Percentiles rank a stretch among this genome's conserved stretches.
phyloP scores from a whole-genome alignment of 1,140 invertebrate species.

The Bombus picipes region DNA sequence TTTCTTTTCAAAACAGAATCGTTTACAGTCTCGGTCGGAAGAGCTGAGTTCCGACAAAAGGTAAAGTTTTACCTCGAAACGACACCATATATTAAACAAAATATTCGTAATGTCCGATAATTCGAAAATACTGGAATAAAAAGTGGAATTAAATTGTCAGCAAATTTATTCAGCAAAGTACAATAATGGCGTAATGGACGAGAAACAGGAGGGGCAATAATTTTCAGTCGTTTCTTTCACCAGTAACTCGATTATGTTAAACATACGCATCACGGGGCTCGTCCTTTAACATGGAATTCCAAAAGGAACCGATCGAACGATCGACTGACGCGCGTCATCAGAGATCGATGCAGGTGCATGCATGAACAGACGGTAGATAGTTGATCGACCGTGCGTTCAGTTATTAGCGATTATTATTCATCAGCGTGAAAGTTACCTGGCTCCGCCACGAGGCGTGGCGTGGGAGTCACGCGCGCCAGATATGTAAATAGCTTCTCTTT shows the following conservation, averaged over 20 bases:
- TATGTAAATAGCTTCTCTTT: conserved; percentile 30
- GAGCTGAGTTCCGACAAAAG: background rate
- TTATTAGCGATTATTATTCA: conserved; percentile 67
- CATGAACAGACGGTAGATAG: conserved; percentile 45
- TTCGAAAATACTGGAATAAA: background rate
- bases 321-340: background rate
- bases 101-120: background rate
- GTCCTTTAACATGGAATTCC: conserved; percentile 37
- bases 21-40: no score
- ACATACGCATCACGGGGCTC: background rate
- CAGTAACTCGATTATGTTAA: conserved; percentile 4
- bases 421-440: conserved; percentile 45
- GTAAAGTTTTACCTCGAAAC: background rate
- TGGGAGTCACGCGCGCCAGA: conserved; percentile 39
- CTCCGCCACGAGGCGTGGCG: conserved; percentile 33
- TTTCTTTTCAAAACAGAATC: background rate
- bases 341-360: conserved; percentile 47
- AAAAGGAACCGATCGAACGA: conserved; percentile 29
- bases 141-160: background rate
- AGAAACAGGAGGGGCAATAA: background rate
- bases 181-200: background rate
- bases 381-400: conserved; percentile 17
- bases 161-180: background rate
- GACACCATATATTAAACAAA: background rate
- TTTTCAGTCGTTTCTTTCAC: background rate